phyloP scores from a whole-genome alignment of 2,888 invertebrate species.

The Microctonus brassicae region DNA sequence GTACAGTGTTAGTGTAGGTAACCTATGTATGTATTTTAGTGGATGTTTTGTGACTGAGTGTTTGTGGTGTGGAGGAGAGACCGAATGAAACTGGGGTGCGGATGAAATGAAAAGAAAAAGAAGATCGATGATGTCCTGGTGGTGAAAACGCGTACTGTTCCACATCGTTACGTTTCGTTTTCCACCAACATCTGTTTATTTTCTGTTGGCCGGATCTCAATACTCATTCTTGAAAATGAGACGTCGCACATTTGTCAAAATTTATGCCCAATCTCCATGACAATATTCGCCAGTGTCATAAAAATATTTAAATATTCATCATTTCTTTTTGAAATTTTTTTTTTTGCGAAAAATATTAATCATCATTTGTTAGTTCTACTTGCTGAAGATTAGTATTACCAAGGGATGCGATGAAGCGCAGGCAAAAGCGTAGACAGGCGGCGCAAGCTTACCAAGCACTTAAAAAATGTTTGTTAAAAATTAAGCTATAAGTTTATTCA shows the following conservation, averaged over 20 bases:
- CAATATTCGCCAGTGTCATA: not conserved
- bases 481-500: not conserved
- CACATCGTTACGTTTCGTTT: slow-evolving; percentile 23
- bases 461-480: slow-evolving; percentile 8
- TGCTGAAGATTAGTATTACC: not conserved
- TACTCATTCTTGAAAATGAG: slow-evolving; percentile 1
- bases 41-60: not conserved
- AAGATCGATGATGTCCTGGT: slow-evolving; percentile 43
- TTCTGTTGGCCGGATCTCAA: slow-evolving; percentile 30
- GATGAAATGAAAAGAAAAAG: slow-evolving; percentile 35
- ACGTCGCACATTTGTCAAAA: not conserved
- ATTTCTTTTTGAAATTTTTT: not conserved
- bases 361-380: not conserved
- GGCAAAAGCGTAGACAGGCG: slow-evolving; percentile 14
- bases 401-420: slow-evolving; percentile 8
- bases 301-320: not conserved
- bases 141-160: slow-evolving; percentile 28
- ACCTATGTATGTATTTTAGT: not conserved
- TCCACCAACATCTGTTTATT: slow-evolving; percentile 14
- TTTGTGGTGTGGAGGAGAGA: slow-evolving; percentile 11
- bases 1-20: not conserved
- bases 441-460: slow-evolving; percentile 24
- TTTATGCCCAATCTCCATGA: slow-evolving; percentile 19
- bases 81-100: slow-evolving; percentile 9
- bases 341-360: not conserved